phyloP scores from a whole-genome alignment of 2,888 invertebrate genomes.

The Myopa tessellatipennis region DNA sequence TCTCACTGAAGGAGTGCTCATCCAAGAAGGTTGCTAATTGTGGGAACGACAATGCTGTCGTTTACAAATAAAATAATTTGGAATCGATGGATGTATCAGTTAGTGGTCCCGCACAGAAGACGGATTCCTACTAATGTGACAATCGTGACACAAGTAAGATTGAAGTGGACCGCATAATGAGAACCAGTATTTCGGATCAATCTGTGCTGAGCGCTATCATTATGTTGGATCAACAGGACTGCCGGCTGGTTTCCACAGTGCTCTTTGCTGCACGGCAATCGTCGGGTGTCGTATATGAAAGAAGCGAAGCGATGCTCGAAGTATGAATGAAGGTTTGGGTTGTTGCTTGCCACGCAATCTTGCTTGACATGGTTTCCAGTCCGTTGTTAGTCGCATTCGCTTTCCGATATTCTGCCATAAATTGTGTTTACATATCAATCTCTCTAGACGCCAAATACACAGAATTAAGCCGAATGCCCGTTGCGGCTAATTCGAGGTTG shows the following conservation, averaged over 20 bases:
- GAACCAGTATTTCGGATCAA: conserved; percentile 49
- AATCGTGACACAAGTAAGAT: conserved; percentile 55
- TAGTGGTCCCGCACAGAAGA: conserved; percentile 34
- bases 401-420: conserved; percentile 45
- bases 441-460: conserved; percentile 34
- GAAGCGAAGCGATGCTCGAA: background rate
- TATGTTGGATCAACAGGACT: conserved; percentile 8
- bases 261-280: background rate
- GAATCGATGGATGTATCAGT: conserved; percentile 22
- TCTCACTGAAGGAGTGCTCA: background rate
- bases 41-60: conserved; percentile 32
- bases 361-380: background rate
- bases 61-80: conserved; percentile 37
- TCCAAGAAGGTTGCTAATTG: conserved; percentile 10
- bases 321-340: conserved; percentile 19
- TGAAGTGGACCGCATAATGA: conserved; percentile 49
- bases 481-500: conserved; percentile 19
- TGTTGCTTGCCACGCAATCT: background rate
- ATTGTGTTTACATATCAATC: conserved; percentile 64
- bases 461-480: conserved; percentile 21
- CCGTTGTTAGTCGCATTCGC: background rate
- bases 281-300: conserved; percentile 8
- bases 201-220: conserved; percentile 35
- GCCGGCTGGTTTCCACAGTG: background rate
- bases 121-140: conserved; percentile 53